Evolutionary conservation across 2,797 vertebrate genomes (phyloP).

Genomic region (Otolemur crassicaudatus): DNA sequence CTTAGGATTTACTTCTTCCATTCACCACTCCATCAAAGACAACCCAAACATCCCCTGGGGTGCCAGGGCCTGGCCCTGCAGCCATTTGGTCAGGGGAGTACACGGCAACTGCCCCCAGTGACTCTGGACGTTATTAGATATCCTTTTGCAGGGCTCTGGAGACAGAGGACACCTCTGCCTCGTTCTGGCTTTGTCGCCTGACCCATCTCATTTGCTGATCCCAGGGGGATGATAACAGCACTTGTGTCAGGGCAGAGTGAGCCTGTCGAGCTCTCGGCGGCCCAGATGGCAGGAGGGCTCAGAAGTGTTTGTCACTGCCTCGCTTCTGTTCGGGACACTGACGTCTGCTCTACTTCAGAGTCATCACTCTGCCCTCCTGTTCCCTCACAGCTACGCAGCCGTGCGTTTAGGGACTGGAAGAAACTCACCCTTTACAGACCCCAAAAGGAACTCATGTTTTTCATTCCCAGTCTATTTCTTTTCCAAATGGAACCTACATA

Average conservation of each 20-base stretch:
- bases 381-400: background rate
- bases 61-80: background rate
- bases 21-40: background rate
- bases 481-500: background rate
- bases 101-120: accelerated
- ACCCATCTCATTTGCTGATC: background rate
- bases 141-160: background rate
- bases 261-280: background rate
- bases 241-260: background rate
- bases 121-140: background rate
- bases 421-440: background rate
- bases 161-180: background rate
- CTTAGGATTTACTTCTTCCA: background rate
- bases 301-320: background rate
- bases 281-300: background rate
- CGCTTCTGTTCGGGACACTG: background rate
- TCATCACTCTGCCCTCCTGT: background rate
- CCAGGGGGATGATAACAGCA: accelerated
- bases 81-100: background rate
- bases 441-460: background rate
- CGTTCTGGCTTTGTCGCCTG: background rate
- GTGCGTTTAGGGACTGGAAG: background rate
- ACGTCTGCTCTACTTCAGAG: background rate
- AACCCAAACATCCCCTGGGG: no score
- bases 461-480: background rate